Conservation (phyloP, 2,797 vertebrate species). For the Platyrinchus mystaceus region DNA sequence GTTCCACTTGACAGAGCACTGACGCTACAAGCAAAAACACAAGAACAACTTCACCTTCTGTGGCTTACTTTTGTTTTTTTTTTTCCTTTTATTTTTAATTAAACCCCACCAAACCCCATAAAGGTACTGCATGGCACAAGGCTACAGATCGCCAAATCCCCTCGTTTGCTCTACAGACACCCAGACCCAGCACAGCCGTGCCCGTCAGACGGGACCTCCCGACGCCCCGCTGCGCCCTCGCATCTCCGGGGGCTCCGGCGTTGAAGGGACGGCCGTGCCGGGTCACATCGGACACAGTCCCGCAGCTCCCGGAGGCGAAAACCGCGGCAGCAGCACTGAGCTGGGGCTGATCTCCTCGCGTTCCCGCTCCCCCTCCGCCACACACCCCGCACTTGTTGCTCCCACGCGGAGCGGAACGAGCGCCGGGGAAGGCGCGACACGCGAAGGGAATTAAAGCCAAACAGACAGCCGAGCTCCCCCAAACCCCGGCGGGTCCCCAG, state of each 20-base stretch:
- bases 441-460: fast-evolving
- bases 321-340: no score
- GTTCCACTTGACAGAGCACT: constrained; percentile 91
- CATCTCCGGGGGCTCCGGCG: no score
- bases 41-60: constrained; percentile 47
- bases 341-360: no score
- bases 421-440: not conserved
- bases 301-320: no score
- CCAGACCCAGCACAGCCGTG: no score
- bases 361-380: no score
- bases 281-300: no score
- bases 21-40: constrained; percentile 81
- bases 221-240: no score
- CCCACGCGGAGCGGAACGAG: fast-evolving
- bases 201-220: no score
- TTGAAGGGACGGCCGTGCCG: no score
- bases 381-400: not conserved
- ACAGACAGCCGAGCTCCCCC: no score
- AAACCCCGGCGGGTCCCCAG: not conserved
- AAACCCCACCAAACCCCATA: not conserved
- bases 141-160: not conserved
- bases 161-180: no score
- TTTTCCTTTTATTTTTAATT: not conserved
- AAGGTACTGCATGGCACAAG: not conserved
- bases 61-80: not conserved